phyloP scores from a whole-genome alignment of 2,888 invertebrate species.

The Drosophila macrospina region DNA sequence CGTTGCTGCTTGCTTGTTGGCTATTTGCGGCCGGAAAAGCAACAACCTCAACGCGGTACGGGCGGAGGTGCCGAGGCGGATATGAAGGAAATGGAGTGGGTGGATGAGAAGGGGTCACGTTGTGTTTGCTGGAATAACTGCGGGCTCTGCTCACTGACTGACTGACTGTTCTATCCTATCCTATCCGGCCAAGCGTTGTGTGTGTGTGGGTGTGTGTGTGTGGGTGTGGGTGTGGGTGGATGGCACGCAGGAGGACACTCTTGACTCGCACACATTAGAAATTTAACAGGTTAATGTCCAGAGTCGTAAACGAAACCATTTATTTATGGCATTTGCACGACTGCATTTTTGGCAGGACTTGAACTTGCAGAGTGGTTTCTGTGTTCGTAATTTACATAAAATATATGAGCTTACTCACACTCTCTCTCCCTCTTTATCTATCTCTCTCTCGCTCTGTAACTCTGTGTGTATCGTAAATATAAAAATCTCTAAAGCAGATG shows the following conservation, averaged over 20 bases:
- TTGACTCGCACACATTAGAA: constrained; percentile 75
- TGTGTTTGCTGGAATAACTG: constrained; percentile 56
- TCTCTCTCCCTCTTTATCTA: neutral
- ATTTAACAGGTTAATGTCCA: constrained; percentile 82
- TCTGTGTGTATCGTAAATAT: constrained; percentile 58
- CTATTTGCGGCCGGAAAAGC: constrained; percentile 71
- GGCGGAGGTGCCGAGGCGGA: too few species aligned
- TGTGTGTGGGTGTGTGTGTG: constrained; percentile 8
- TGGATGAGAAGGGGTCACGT: constrained; percentile 7
- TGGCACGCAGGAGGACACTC: constrained; percentile 43
- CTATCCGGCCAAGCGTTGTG: neutral
- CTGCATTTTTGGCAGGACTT: constrained; percentile 56
- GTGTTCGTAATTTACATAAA: constrained; percentile 72
- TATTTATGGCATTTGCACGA: constrained; percentile 75
- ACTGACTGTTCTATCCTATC: constrained; percentile 5
- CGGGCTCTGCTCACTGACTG: constrained; percentile 34
- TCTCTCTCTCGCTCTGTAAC: neutral
- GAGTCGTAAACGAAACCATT: constrained; percentile 82
- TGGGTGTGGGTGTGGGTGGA: neutral
- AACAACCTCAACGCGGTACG: constrained; percentile 38
- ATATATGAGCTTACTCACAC: constrained; percentile 47
- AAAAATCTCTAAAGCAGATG: constrained; percentile 62
- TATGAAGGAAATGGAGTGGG: neutral
- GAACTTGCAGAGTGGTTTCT: constrained; percentile 36
- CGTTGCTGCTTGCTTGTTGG: constrained; percentile 68